Percentiles rank a stretch among this genome's conserved stretches.
Conservation (phyloP, 2,113 vertebrate species). For the Hemichromis elongatus region DNA sequence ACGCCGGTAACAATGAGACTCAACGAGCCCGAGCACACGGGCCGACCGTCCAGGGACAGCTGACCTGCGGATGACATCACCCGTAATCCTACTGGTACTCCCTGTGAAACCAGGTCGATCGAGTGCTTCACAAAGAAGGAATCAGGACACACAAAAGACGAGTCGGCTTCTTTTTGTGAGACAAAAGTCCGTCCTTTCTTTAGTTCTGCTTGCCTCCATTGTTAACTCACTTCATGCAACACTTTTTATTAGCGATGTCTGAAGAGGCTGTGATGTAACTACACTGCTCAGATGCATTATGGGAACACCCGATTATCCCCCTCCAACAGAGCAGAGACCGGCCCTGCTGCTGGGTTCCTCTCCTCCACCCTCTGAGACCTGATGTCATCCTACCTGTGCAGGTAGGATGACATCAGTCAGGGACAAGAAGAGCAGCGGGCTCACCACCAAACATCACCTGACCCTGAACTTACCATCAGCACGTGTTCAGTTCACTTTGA, state of each 20-base stretch:
- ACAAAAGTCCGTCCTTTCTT: not conserved
- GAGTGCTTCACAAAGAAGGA: not conserved
- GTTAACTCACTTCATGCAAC: not conserved
- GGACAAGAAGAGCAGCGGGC: not conserved
- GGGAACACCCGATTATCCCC: not conserved
- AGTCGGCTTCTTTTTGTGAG: not conserved
- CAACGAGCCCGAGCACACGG: not conserved
- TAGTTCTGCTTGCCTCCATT: not conserved
- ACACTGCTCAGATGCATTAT: not conserved
- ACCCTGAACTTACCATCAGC: not conserved
- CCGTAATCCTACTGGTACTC: not conserved
- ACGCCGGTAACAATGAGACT: not conserved
- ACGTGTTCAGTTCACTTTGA: not conserved
- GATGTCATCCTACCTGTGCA: no score
- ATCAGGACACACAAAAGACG: not conserved
- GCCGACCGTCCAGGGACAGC: not conserved
- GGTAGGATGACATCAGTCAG: not conserved
- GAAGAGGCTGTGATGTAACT: not conserved
- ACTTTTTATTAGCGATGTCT: not conserved
- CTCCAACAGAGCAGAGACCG: not conserved
- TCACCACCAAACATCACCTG: not conserved
- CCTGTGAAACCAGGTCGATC: not conserved
- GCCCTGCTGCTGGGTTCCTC: not conserved
- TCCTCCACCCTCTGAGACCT: not conserved
- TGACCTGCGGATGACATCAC: not conserved